Evolutionary conservation across 2,888 invertebrate species (phyloP), one percentile per base, ranked within the genome.

Genomic region (Acanthopleura granulata): DNA sequence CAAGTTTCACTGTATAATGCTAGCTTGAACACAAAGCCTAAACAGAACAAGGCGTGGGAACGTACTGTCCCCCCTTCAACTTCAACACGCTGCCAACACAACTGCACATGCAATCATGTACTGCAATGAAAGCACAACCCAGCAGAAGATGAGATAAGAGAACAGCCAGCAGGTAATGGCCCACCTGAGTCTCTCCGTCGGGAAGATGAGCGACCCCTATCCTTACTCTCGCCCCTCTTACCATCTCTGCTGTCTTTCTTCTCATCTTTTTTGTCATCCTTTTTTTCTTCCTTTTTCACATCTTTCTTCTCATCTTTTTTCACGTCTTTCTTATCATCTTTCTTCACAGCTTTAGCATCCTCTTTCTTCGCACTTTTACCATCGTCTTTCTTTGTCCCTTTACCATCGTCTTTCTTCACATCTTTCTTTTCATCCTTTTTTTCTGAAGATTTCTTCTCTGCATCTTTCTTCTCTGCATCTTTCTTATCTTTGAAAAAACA

Each of bases 371-470:
- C 75, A 61, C 73, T 76, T 72, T 75, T 50, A 27, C 76, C 62
- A 40, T 75, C 74, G 22, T 62, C 76, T 25, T 78, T 72, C 29
- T 76, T 77, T 51, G 71, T 73, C 40, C 49, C 9, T 40, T 40
- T 40, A 40, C 40, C 40, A 40, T 40, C 74, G n/a, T 74, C 76
- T 30, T 78, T 75, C 30, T 76, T 72, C 22, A 81, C 81, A 70
- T 80, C 82, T 71, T 81, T 81, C 72, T 83, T 83, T 49, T 82
- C 84, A 49, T 81, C 82, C 66, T 79, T 77, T 79, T 82, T 85
- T 79, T 79, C 84, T 74, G 74, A 84, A 76, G 77, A 79, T 81
- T 78, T 86, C 79, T 76, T 81, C 62, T 78, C 83, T 71, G 77
- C 78, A 74, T 75, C 62, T 74, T 50, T 74, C 40, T 74, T 70